A percentile compares a stretch with the other conserved stretches of the same genome.
Conservation (phyloP, 2,113 vertebrate species). For the Gila orcuttii region DNA sequence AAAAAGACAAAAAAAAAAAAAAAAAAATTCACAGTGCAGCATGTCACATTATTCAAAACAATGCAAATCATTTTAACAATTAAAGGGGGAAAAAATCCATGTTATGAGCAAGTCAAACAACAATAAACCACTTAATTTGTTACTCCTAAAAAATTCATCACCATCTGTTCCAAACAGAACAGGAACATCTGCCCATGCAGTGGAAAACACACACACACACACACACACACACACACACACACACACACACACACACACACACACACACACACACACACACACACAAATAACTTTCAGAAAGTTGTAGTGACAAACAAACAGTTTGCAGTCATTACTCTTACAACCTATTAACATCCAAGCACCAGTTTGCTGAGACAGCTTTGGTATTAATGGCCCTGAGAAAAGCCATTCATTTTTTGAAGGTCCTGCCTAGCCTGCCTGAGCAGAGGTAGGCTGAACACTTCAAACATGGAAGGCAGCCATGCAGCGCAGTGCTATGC, state of each 20-base stretch:
- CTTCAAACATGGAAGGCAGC: conserved; percentile 69
- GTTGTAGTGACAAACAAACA: conserved; percentile 54
- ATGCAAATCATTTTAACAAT: background rate
- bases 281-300: conserved; percentile 51
- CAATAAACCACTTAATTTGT: conserved; percentile 36
- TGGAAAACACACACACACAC: background rate
- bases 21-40: background rate
- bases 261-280: background rate
- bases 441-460: conserved; percentile 69
- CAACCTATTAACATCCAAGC: conserved; percentile 49
- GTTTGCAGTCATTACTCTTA: conserved; percentile 46
- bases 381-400: conserved; percentile 72
- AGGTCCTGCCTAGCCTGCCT: conserved; percentile 69
- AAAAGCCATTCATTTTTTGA: conserved; percentile 75
- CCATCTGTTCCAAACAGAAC: conserved; percentile 54
- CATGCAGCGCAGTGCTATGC: conserved; percentile 64
- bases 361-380: conserved; percentile 68
- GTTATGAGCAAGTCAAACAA: conserved; percentile 19
- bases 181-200: conserved; percentile 48
- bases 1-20: background rate
- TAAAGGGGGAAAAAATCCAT: background rate
- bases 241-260: too few species aligned
- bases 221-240: background rate
- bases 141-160: conserved; percentile 6
- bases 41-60: background rate